Evolutionary conservation across 92 coral and sea anemone species (phyloP).

Genomic region (Zoanthus solanderi): DNA sequence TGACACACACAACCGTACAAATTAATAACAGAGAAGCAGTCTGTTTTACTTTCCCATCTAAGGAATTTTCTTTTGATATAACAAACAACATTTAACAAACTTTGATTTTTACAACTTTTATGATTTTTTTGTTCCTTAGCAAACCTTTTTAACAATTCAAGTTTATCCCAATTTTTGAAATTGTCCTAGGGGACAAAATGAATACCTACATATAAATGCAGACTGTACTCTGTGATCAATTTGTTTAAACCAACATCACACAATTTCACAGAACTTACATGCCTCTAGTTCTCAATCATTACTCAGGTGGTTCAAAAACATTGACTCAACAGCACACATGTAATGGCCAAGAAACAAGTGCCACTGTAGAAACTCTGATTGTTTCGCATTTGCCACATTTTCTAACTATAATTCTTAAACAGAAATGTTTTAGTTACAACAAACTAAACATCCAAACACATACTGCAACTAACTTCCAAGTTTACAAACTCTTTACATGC

Average conservation of each 20-base stretch:
- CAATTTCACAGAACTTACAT: slow-evolving; percentile 45
- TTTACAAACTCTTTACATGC: not conserved
- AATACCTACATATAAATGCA: not conserved
- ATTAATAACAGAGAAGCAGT: slow-evolving; percentile 41
- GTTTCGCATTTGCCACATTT: slow-evolving; percentile 38
- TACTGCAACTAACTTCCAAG: not conserved
- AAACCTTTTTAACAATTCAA: not conserved
- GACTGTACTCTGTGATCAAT: slow-evolving; percentile 13
- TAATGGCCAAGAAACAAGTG: slow-evolving; percentile 39
- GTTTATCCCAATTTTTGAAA: not conserved
- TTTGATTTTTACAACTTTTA: not conserved
- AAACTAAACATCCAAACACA: not conserved
- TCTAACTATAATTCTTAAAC: not conserved
- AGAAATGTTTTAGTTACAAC: not conserved
- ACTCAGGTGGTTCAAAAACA: slow-evolving; percentile 33
- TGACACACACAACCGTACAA: slow-evolving; percentile 21
- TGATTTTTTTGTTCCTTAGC: not conserved
- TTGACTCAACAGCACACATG: slow-evolving; percentile 44
- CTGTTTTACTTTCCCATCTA: not conserved
- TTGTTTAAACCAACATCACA: slow-evolving; percentile 4
- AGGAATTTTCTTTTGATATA: not conserved
- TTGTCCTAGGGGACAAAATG: no score
- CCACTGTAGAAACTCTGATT: slow-evolving; percentile 64
- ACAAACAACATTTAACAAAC: not conserved
- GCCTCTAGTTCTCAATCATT: slow-evolving; percentile 63